Base-by-base conservation (phyloP, 2,888 invertebrate genomes). In the Folsomia manolachei region DNA sequence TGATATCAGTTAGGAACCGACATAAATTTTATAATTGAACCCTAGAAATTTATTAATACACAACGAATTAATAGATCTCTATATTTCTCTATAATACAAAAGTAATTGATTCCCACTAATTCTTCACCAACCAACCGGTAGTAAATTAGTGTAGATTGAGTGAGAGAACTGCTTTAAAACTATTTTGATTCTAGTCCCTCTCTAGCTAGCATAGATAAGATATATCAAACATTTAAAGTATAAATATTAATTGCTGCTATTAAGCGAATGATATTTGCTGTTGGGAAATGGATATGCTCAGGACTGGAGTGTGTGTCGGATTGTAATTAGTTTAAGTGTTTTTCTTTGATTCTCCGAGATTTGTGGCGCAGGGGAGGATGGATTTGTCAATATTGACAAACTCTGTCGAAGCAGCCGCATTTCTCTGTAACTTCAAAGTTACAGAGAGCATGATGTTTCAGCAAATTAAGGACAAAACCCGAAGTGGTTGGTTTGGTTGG, bases 291-390 rank as follows among this genome's bases (percentile, higher is more conserved):
- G 62, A 11, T 39, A 27, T 25, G 27, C 27, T 64, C 24, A 26
- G 61, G 61, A 67, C 64, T 24, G 27, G 69, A 74, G 75, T 75
- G 76, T 76, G 75, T 78, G 76, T 76, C 72, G 76, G 73, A 75
- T 75, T 77, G 78, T 76, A 80, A 80, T 80, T 80, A 80, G 78
- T 65, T 60, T 78, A 78, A 80, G 78, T 77, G 79, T 76, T 72
- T 77, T 76, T 72, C 79, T 80, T 79, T 80, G 77, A 76, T 80
- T 76, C 73, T 63, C 65, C 68, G 74, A 74, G 72, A 74, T 72
- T 75, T 73, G 71, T 74, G 63, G 67, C n/a, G 66, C 70, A 53
- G 19, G 21, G 24, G 67, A 67, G 67, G 14, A 27, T 23, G 67
- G 60, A 67, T 11, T 51, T 56, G 67, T 67, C 56, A 67, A 67